Base-by-base conservation (phyloP, 2,888 invertebrate genomes). In the Neoascia interrupta region DNA sequence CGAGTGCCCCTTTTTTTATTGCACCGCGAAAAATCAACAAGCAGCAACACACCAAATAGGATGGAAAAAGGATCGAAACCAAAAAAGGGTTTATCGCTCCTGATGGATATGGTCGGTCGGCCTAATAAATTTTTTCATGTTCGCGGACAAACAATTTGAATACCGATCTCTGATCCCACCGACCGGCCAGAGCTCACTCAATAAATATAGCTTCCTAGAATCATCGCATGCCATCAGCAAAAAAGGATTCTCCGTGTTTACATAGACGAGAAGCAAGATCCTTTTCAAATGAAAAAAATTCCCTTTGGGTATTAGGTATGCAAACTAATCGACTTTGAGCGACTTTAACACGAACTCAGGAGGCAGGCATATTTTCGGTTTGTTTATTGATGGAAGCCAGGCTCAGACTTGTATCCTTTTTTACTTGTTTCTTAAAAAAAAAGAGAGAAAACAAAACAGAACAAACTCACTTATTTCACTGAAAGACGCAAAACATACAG, bases 61-160 rank as follows among this genome's bases (percentile, higher is more conserved):
- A 19, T 13, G 2, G 23, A 58, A 49, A 68, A 68, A 56, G 53
- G 70, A 61, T 61, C 61, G 43, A 26, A 47, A 47, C 28, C 34
- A 56, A 36, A 58, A 58, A 79, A 68, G 61, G 76, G 76, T 64
- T 70, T 36, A 47, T 64, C 43, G n/a, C n/a, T n/a, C n/a, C n/a
- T n/a, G n/a, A n/a, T n/a, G n/a, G n/a, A n/a, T n/a, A n/a, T n/a
- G n/a, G n/a, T n/a, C n/a, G n/a, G 31, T 41, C 54, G 41, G 26
- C 60, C 53, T 72, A 60, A 73, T 73, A 75, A 75, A 61, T 28
- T 61, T 54, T 61, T 69, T 75, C 60, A 61, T 45, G 19, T 49
- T 66, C 37, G 73, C 79, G 61, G 66, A 60, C 56, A 68, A 68
- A 73, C 79, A 73, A 79, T 79, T 79, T 79, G 66, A 79, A 79